Conservation (phyloP, 2,113 vertebrate genomes). For the Callorhinus ursinus region DNA sequence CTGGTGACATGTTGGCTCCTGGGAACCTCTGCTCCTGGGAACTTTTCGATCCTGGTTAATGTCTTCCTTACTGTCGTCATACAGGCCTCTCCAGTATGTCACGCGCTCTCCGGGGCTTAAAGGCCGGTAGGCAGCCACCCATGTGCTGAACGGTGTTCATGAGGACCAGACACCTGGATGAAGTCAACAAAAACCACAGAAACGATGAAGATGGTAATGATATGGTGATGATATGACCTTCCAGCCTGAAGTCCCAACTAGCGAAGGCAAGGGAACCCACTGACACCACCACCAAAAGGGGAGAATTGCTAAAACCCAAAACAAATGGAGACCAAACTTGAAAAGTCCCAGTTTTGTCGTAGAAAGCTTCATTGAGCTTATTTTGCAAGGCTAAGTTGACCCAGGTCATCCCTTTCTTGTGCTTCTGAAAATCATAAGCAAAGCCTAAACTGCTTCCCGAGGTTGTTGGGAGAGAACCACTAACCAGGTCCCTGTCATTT, state of each 20-base stretch:
- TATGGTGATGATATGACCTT: neutral
- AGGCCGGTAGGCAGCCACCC: neutral
- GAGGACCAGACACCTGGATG: neutral
- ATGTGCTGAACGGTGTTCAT: neutral
- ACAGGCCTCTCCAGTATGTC: neutral
- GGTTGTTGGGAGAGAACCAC: neutral
- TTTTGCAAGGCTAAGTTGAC: neutral
- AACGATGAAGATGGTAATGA: neutral
- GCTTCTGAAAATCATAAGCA: neutral
- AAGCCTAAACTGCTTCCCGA: neutral
- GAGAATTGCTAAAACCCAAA: neutral
- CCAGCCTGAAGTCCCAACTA: neutral
- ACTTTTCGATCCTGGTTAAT: neutral
- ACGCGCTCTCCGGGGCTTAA: neutral
- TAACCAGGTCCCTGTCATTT: neutral
- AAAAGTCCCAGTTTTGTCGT: neutral
- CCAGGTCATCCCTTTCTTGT: neutral
- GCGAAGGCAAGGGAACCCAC: neutral
- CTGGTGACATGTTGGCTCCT: neutral
- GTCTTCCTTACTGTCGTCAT: neutral
- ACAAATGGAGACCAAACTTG: neutral
- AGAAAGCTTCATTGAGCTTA: neutral
- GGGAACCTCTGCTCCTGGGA: neutral
- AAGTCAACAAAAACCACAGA: neutral
- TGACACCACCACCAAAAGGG: neutral